Percentiles rank a stretch among this genome's conserved stretches.
phyloP scores from a whole-genome alignment of 1,140 invertebrate species.

The Plutomurus gul region DNA sequence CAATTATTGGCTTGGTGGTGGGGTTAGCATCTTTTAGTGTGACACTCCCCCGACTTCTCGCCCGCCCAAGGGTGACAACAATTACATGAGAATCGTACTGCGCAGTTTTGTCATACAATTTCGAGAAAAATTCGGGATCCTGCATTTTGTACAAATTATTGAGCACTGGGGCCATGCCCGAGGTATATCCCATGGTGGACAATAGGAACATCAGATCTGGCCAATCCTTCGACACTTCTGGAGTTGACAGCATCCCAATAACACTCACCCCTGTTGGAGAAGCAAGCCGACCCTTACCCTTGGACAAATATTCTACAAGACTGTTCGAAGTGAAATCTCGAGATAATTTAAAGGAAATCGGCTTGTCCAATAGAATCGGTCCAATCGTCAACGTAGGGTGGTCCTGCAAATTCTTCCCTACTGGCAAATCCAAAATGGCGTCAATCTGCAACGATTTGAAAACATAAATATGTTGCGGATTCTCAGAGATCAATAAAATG shows the following conservation, averaged over 20 bases:
- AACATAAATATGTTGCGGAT: too few relatives aligned
- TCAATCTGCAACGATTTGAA: not conserved
- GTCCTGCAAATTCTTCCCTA: constrained; percentile 84
- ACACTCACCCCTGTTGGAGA: not conserved
- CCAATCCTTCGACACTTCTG: not conserved
- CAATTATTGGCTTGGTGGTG: constrained; percentile 77
- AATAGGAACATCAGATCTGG: not conserved
- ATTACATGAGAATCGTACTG: not conserved
- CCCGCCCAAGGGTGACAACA: not conserved
- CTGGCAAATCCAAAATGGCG: constrained; percentile 64
- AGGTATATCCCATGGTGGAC: not conserved
- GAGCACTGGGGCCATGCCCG: not conserved
- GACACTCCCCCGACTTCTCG: not conserved
- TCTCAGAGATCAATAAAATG: too few relatives aligned
- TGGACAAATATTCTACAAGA: not conserved
- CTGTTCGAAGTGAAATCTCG: not conserved
- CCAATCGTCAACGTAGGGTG: constrained; percentile 64
- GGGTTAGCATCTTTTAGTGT: constrained; percentile 76
- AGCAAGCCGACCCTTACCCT: not conserved
- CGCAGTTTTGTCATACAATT: not conserved
- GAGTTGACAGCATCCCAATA: not conserved
- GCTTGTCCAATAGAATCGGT: not conserved
- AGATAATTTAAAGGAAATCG: not conserved
- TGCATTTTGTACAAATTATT: not conserved
- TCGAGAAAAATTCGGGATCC: not conserved